phyloP scores from a whole-genome alignment of 1,140 invertebrate species.

The Meloidogyne chitwoodi region DNA sequence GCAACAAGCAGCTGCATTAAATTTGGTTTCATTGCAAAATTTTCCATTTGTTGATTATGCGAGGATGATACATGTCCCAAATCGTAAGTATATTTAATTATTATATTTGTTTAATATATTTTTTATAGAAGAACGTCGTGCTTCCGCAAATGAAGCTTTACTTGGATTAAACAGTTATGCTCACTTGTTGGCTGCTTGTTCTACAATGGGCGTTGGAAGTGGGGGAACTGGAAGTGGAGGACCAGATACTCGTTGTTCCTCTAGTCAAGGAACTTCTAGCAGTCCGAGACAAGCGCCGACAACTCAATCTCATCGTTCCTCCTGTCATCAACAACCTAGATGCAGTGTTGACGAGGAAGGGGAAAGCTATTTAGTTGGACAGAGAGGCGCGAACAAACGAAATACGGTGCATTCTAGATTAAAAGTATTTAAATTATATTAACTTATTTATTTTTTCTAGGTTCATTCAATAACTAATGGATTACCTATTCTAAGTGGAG shows the following conservation, averaged over 20 bases:
- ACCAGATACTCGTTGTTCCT: conserved; percentile 13
- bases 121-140: conserved; percentile 53
- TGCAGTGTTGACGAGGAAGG: conserved; percentile 46
- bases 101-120: not conserved
- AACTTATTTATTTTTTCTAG: not conserved
- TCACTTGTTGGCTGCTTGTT: conserved; percentile 44
- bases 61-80: conserved; percentile 34
- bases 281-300: not conserved
- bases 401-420: conserved; percentile 42
- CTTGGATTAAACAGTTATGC: conserved; percentile 48
- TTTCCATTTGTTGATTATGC: conserved; percentile 33
- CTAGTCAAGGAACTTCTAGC: conserved; percentile 8
- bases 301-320: not conserved
- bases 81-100: conserved; percentile 23
- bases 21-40: conserved; percentile 31
- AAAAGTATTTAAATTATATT: not conserved
- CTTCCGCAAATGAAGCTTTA: conserved; percentile 53
- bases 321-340: not conserved
- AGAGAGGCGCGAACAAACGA: conserved; percentile 40
- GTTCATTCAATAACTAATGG: conserved; percentile 17
- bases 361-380: conserved; percentile 41
- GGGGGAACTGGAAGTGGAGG: conserved; percentile 3
- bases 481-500: not conserved
- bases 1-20: conserved; percentile 26
- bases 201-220: conserved; percentile 35